Evolutionary conservation across 2,888 invertebrate genomes (phyloP), one percentile per base, ranked within the genome.

Genomic region (Thysanoteuthis rhombus): DNA sequence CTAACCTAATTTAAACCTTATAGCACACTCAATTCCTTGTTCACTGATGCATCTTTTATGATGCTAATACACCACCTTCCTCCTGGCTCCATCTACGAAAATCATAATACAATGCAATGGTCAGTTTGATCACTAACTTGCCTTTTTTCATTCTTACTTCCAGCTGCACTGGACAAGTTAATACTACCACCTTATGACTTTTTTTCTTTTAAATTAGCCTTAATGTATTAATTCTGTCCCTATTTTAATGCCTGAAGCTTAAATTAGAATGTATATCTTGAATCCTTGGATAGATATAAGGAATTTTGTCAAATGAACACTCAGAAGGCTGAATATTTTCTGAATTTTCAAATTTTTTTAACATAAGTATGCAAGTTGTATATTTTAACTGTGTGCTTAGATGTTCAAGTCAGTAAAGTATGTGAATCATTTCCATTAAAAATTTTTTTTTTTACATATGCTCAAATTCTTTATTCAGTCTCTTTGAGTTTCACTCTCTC

Each of bases 121-220:
- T 75, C 75, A 75, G 75, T 75, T 75, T 75, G 75, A 75, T 75
- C 75, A n/a, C 75, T 75, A n/a, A 75, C 75, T 75, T 75, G 75
- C 75, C 75, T 75, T 75, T 52, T 58, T 36, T 25, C n/a, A 75
- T 75, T n/a, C 75, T 16, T 36, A 75, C 75, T 75, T 75, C 36
- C 75, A 75, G 75, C n/a, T n/a, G 75, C n/a, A 75, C 75, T 75
- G 75, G 75, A 75, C 52, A 52, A 52, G 52, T 52, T 52, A 52
- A 52, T n/a, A 75, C 16, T 75, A 75, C 75, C 75, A 75, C 75
- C n/a, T 75, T 16, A 75, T 75, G 36, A n/a, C 75, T 75, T n/a
- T 25, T 52, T 52, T 52, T 25, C 6, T 22, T 52, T 52, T 52
- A 22, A 75, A 32, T 58, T 12, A 36, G 36, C 75, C 75, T 75